These are phyloP conservation scores for Stichodactyla helianthus DNA, from an alignment of 64 coral and sea anemone genomes.

Conservation along the genomic window DNA sequence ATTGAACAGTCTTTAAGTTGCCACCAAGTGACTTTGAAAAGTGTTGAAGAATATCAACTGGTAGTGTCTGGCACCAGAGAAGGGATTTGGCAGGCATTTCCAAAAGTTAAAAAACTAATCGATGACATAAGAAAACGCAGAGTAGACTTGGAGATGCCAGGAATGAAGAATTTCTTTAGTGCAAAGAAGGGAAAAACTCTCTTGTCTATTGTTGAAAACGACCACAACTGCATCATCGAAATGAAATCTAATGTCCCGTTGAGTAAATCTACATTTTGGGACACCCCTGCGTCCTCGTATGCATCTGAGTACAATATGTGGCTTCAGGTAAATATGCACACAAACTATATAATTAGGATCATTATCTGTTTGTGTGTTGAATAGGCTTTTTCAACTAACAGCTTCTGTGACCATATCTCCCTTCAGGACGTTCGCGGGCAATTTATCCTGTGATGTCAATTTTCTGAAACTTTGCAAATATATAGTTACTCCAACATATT, in stretches of 20 bases:
- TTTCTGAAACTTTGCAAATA: no score
- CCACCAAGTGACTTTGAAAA: constrained; percentile 14
- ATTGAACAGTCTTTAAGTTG: no score
- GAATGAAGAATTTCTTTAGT: constrained; percentile 51
- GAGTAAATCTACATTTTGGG: neutral
- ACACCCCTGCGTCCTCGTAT: neutral
- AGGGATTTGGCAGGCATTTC: neutral
- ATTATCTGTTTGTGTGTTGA: no score
- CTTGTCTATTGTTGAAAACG: no score
- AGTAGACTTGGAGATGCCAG: constrained; percentile 13
- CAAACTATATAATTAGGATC: no score
- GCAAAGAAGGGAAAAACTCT: no score
- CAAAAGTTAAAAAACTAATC: neutral
- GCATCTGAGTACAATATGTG: neutral
- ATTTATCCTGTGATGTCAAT: no score
- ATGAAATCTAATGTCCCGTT: neutral
- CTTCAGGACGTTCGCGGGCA: no score
- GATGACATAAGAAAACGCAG: neutral
- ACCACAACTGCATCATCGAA: no score
- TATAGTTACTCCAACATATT: no score
- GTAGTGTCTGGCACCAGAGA: constrained; percentile 26
- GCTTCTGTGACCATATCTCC: no score
- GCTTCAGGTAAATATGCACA: neutral
- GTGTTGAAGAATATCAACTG: neutral
- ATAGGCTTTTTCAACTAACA: no score